phyloP scores from a whole-genome alignment of 2,888 invertebrate species.

The Tolmerus cingulatus region DNA sequence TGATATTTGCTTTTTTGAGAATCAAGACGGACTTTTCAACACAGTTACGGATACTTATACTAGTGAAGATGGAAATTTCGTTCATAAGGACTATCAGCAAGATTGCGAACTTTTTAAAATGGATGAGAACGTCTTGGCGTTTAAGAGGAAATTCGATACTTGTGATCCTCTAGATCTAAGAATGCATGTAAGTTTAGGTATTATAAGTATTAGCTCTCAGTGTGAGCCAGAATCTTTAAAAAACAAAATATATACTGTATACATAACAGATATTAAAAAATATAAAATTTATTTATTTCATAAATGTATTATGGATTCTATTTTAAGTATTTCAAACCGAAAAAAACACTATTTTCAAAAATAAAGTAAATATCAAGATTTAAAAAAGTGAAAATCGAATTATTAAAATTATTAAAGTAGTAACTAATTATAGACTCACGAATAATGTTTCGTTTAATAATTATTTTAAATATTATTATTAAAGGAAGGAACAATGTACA shows the following conservation, averaged over 20 bases:
- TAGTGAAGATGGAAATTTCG: conserved; percentile 69
- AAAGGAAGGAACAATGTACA: conserved; percentile 88
- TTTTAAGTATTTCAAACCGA: no score
- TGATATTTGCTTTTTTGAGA: conserved; percentile 84
- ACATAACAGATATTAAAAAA: no score
- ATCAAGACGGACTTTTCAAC: conserved; percentile 63
- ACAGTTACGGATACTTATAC: conserved; percentile 76
- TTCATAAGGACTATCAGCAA: conserved; percentile 75
- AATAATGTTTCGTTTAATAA: neutral
- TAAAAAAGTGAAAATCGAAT: neutral
- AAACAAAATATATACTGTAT: no score
- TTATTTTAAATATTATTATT: conserved; percentile 42
- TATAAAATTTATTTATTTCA: no score
- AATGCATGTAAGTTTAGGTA: conserved; percentile 58
- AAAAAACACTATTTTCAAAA: no score
- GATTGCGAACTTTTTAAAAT: conserved; percentile 71
- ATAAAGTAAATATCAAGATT: neutral
- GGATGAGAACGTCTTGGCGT: conserved; percentile 75
- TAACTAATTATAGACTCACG: neutral
- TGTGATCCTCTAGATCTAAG: conserved; percentile 74
- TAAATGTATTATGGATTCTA: no score
- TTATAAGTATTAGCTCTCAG: neutral
- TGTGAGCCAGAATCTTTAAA: no score
- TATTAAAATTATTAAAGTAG: no score
- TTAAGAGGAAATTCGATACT: conserved; percentile 82